These are phyloP conservation scores for Microtus pennsylvanicus DNA, from an alignment of 2,113 vertebrate genomes.

Conservation along the genomic window DNA sequence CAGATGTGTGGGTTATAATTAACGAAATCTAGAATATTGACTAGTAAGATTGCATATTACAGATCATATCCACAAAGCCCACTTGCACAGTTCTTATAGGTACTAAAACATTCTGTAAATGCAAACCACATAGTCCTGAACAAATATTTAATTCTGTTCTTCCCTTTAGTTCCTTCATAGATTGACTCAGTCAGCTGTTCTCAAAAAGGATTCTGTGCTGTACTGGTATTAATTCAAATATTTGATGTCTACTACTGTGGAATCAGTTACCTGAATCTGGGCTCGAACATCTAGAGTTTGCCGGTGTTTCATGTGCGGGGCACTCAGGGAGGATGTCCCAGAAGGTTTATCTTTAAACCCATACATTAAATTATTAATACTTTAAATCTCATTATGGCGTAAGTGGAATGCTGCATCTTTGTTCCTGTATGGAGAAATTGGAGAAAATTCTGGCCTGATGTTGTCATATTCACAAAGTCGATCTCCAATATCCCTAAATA, in stretches of 20 bases:
- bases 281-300: background rate
- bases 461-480: slow-evolving; percentile 33
- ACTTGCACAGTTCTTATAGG: background rate
- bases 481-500: slow-evolving; percentile 46
- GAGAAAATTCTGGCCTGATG: slow-evolving; percentile 57
- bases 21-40: background rate
- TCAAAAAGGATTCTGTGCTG: background rate
- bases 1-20: background rate
- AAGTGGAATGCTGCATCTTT: slow-evolving; percentile 57
- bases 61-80: background rate
- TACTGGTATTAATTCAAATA: background rate
- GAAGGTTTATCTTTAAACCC: slow-evolving; percentile 70
- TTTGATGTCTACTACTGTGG: background rate
- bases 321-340: background rate
- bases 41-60: background rate
- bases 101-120: background rate
- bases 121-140: background rate
- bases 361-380: slow-evolving; percentile 71
- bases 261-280: background rate
- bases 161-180: background rate
- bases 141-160: slow-evolving; percentile 5
- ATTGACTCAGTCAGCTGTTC: background rate
- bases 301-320: background rate
- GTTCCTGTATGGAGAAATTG: slow-evolving; percentile 31
- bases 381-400: slow-evolving; percentile 74